phyloP scores from a whole-genome alignment of 2,797 vertebrate genomes.

The Decapterus maruadsi region DNA sequence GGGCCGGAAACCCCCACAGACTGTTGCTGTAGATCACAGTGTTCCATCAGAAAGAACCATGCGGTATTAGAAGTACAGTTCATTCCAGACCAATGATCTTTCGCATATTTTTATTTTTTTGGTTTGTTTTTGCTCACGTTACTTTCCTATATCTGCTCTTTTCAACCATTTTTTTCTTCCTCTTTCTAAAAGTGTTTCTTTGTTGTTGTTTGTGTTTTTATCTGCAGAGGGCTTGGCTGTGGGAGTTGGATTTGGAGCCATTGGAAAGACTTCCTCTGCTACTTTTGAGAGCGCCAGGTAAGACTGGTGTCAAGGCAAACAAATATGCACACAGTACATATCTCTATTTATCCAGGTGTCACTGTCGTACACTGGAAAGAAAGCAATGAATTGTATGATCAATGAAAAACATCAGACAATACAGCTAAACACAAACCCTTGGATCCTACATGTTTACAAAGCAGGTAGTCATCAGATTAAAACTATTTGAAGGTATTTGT shows the following conservation, averaged over 20 bases:
- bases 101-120: neutral
- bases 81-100: neutral
- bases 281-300: conserved; percentile 96
- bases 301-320: conserved; percentile 45
- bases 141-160: neutral
- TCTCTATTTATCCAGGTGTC: neutral
- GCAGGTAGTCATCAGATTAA: neutral
- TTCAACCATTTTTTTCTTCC: neutral
- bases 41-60: conserved; percentile 1
- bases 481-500: too few relatives aligned
- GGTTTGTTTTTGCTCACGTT: neutral
- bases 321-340: neutral
- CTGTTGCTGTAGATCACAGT: neutral
- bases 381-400: neutral
- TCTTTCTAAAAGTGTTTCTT: neutral
- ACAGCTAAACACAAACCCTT: neutral
- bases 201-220: neutral
- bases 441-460: neutral
- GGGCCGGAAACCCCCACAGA: neutral
- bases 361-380: neutral
- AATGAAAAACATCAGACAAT: neutral
- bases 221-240: conserved; percentile 95
- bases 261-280: conserved; percentile 91
- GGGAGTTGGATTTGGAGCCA: conserved; percentile 93
- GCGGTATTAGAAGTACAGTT: neutral